Evolutionary conservation across 2,113 vertebrate species (phyloP).

Genomic region (Thamnaconus septentrionalis): DNA sequence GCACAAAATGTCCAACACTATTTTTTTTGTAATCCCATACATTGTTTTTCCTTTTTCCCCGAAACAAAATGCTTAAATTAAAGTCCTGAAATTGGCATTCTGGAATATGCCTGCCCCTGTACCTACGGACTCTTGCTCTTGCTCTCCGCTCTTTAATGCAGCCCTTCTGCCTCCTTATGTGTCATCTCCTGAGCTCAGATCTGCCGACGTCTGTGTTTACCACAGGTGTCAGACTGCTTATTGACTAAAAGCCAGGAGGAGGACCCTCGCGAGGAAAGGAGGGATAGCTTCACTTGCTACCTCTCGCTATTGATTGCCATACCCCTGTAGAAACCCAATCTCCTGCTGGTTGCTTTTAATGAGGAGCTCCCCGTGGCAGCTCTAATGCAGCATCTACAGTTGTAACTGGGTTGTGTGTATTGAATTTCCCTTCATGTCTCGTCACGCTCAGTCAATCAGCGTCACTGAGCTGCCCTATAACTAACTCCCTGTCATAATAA

Average conservation of each 20-base stretch:
- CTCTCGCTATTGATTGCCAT: constrained; percentile 52
- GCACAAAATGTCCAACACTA: too few species aligned
- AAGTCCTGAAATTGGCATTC: too few species aligned
- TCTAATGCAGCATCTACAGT: constrained; percentile 53
- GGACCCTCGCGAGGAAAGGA: constrained; percentile 34
- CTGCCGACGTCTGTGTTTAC: constrained; percentile 48
- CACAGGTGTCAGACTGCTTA: constrained; percentile 37
- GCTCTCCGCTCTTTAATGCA: constrained; percentile 10
- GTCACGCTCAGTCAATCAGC: constrained; percentile 40
- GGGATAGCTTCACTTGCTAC: constrained; percentile 47
- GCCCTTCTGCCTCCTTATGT: constrained; percentile 27
- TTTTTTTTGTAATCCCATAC: too few species aligned
- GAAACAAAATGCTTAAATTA: too few species aligned
- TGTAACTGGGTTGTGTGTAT: constrained; percentile 45
- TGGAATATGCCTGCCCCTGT: too few species aligned
- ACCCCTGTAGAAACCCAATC: constrained; percentile 60
- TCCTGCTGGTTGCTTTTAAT: constrained; percentile 60
- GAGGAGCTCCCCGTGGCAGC: constrained; percentile 49
- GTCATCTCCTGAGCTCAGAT: constrained; percentile 24
- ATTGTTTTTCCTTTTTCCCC: too few species aligned
- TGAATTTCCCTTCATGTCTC: constrained; percentile 44
- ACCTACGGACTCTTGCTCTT: background rate
- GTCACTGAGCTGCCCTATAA: constrained; percentile 32
- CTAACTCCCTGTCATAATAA: constrained; percentile 19
- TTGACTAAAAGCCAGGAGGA: constrained; percentile 52